Evolutionary conservation across 1,140 invertebrate species (phyloP).

Genomic region (Diplogasteroides magnus): DNA sequence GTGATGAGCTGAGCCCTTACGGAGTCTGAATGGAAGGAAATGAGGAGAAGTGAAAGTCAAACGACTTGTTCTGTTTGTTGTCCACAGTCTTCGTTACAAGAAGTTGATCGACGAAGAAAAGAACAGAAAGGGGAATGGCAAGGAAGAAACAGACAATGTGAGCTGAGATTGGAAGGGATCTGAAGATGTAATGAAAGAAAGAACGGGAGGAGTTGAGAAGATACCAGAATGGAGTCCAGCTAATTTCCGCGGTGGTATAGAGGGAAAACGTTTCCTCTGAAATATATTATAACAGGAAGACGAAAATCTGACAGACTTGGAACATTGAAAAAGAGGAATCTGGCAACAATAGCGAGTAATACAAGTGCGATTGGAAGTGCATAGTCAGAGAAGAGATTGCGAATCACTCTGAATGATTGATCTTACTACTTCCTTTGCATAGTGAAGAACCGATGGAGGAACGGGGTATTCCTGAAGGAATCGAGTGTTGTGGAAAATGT

Average conservation of each 20-base stretch:
- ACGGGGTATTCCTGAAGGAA: conserved; percentile 56
- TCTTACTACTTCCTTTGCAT: too few species aligned
- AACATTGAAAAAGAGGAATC: conserved; percentile 56
- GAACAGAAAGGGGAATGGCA: conserved; percentile 57
- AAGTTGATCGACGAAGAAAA: conserved; percentile 61
- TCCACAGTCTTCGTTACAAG: conserved; percentile 59
- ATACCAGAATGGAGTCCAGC: conserved; percentile 12
- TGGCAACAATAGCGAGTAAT: conserved; percentile 57
- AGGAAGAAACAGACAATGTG: conserved; percentile 52
- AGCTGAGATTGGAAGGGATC: conserved; percentile 41
- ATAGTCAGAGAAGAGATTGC: conserved; percentile 59
- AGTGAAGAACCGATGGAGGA: conserved; percentile 58
- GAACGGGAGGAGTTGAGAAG: too few species aligned
- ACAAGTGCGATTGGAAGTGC: conserved; percentile 58
- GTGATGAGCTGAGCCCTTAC: conserved; percentile 59
- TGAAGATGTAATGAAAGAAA: conserved; percentile 20
- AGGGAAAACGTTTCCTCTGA: conserved; percentile 19
- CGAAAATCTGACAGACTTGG: conserved; percentile 46
- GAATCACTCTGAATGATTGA: conserved; percentile 38
- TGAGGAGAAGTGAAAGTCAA: neutral
- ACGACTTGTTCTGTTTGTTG: conserved; percentile 58
- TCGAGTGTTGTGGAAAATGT: too few species aligned
- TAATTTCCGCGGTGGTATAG: conserved; percentile 5
- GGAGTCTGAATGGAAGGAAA: conserved; percentile 49
- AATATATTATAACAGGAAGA: neutral